These are phyloP conservation scores for Leptinotarsa rubiginosa DNA, from an alignment of 2,888 invertebrate species.

Conservation along the genomic window DNA sequence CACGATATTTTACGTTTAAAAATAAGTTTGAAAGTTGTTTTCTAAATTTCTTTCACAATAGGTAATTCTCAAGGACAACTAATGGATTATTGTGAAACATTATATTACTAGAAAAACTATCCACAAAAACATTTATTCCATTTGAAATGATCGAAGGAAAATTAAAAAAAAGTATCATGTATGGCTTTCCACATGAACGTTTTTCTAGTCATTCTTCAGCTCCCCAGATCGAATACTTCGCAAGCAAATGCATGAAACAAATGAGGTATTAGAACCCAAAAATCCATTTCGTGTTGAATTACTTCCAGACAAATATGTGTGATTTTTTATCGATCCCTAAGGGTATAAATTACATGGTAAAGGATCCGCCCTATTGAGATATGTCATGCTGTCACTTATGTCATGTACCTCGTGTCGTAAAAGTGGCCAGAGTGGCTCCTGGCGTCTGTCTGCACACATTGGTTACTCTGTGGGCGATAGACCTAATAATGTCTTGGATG, in stretches of 20 bases:
- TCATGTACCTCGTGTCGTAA: conserved; percentile 44
- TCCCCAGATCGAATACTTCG: neutral
- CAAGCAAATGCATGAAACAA: conserved; percentile 23
- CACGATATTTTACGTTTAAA: too few relatives aligned
- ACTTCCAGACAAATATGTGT: conserved; percentile 37
- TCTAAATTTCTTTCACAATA: too few relatives aligned
- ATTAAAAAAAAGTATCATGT: neutral
- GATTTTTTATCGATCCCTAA: conserved; percentile 34
- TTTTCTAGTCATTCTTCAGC: neutral
- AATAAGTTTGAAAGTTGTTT: too few relatives aligned
- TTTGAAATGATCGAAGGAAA: neutral
- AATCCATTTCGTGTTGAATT: conserved; percentile 31
- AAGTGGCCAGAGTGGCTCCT: conserved; percentile 43
- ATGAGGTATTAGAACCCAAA: conserved; percentile 29
- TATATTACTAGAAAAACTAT: too few relatives aligned
- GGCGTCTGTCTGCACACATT: conserved; percentile 52
- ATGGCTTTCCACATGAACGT: neutral
- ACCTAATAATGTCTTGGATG: conserved; percentile 35
- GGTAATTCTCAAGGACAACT: too few relatives aligned
- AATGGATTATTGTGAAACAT: too few relatives aligned
- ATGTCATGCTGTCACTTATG: conserved; percentile 47
- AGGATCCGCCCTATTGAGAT: conserved; percentile 40
- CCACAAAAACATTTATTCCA: too few relatives aligned
- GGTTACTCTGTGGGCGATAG: conserved; percentile 30
- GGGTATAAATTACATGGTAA: conserved; percentile 43